Conservation (phyloP, 2,888 invertebrate species). For the Calephelis perditalis region DNA sequence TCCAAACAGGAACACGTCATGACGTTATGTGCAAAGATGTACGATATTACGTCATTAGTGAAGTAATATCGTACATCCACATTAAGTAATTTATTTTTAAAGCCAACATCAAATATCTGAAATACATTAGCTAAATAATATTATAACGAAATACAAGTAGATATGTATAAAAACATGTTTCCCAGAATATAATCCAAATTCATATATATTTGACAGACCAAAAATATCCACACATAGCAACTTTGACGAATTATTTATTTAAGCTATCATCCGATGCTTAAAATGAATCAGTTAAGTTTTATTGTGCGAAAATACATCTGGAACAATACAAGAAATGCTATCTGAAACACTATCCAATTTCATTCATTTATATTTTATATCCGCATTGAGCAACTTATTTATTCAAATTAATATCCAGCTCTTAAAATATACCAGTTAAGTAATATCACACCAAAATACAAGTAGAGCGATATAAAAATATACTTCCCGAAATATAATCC, state of each 20-base stretch:
- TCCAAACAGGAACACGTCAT: too few relatives aligned
- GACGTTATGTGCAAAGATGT: too few relatives aligned
- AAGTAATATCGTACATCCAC: slow-evolving; percentile 35
- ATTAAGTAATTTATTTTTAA: too few relatives aligned
- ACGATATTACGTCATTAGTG: slow-evolving; percentile 46
- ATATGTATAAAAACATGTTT: neutral
- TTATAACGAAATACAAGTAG: neutral
- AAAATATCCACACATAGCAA: slow-evolving; percentile 18
- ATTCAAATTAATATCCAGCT: too few relatives aligned
- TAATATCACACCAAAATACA: slow-evolving; percentile 3
- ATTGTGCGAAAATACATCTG: too few relatives aligned
- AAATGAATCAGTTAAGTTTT: slow-evolving; percentile 28
- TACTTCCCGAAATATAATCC: neutral
- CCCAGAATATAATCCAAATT: neutral
- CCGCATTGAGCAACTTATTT: too few relatives aligned
- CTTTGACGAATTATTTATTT: slow-evolving; percentile 28
- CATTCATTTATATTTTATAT: too few relatives aligned
- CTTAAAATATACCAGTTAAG: neutral
- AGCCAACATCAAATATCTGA: too few relatives aligned
- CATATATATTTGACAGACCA: neutral
- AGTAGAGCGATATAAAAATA: neutral
- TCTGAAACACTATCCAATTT: too few relatives aligned
- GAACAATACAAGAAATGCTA: too few relatives aligned
- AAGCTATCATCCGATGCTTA: slow-evolving; percentile 22
- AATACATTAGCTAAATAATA: neutral